phyloP scores from a whole-genome alignment of 2,888 invertebrate genomes.

The Rosalia funebris region DNA sequence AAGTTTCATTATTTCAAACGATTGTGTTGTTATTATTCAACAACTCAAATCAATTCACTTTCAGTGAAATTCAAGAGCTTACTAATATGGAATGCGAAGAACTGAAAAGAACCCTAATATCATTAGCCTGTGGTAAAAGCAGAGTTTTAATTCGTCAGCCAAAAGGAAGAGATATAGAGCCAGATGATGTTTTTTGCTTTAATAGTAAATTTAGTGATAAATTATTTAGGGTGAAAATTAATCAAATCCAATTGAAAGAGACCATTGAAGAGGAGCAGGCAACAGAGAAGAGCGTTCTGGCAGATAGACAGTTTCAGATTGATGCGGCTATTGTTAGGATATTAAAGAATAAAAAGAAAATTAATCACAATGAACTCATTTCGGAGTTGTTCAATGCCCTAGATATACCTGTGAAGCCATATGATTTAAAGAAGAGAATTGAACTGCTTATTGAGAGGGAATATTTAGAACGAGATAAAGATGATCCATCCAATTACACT shows the following conservation, averaged over 20 bases:
- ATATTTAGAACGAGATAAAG: constrained; percentile 97
- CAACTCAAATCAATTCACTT: constrained; percentile 79
- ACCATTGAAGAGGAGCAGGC: constrained; percentile 89
- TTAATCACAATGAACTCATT: constrained; percentile 93
- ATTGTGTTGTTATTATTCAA: constrained; percentile 93
- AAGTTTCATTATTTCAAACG: constrained; percentile 96
- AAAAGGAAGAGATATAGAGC: constrained; percentile 84
- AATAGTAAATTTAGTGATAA: constrained; percentile 90
- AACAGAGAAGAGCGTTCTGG: constrained; percentile 96
- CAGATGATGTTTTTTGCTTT: constrained; percentile 86
- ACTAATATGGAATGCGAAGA: constrained; percentile 95
- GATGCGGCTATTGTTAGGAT: constrained; percentile 98
- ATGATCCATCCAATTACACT: constrained; percentile 92
- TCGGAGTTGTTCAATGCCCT: constrained; percentile 95
- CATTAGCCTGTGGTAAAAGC: constrained; percentile 92
- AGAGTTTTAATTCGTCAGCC: constrained; percentile 88
- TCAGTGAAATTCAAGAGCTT: constrained; percentile 85
- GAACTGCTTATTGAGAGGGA: constrained; percentile 98
- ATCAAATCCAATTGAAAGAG: constrained; percentile 88
- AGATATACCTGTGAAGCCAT: constrained; percentile 97
- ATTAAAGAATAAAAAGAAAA: constrained; percentile 97
- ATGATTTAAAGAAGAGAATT: constrained; percentile 97
- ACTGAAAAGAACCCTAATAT: constrained; percentile 90
- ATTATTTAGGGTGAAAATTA: constrained; percentile 96
- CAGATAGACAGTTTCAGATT: constrained; percentile 98